phyloP scores from a whole-genome alignment of 2,113 vertebrate species.

The Cervus canadensis region DNA sequence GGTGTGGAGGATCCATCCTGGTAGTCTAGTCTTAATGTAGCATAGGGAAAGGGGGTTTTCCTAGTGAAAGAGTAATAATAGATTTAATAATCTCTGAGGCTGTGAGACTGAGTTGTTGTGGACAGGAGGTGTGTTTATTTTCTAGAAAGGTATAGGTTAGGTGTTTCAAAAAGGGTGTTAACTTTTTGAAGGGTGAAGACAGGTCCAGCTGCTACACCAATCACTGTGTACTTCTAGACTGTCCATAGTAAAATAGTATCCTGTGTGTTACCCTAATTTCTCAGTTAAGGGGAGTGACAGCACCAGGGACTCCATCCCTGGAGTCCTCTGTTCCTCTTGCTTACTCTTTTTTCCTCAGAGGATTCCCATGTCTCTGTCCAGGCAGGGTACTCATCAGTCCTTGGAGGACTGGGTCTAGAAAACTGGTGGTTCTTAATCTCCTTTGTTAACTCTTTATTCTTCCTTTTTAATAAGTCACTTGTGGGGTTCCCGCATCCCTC shows the following conservation, averaged over 20 bases:
- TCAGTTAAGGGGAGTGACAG: not conserved
- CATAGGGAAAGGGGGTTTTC: not conserved
- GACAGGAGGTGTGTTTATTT: not conserved
- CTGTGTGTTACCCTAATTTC: not conserved
- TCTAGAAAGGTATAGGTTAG: not conserved
- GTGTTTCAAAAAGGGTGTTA: not conserved
- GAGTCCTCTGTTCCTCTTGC: not conserved
- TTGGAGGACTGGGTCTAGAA: not conserved
- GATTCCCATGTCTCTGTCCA: not conserved
- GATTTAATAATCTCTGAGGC: not conserved
- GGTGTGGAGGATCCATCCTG: not conserved
- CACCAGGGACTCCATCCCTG: not conserved
- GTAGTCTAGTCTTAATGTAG: not conserved
- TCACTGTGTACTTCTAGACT: not conserved
- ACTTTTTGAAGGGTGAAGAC: not conserved
- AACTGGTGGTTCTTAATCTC: not conserved
- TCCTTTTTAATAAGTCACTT: not conserved
- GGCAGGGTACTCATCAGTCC: not conserved
- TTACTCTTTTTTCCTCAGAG: not conserved
- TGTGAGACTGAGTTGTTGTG: not conserved
- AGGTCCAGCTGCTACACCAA: not conserved
- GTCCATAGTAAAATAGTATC: not conserved
- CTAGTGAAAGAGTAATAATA: not conserved
- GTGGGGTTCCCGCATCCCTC: rapidly evolving
- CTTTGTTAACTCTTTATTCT: not conserved